phyloP scores from a whole-genome alignment of 2,113 vertebrate genomes.

The Hippocampus abdominalis region DNA sequence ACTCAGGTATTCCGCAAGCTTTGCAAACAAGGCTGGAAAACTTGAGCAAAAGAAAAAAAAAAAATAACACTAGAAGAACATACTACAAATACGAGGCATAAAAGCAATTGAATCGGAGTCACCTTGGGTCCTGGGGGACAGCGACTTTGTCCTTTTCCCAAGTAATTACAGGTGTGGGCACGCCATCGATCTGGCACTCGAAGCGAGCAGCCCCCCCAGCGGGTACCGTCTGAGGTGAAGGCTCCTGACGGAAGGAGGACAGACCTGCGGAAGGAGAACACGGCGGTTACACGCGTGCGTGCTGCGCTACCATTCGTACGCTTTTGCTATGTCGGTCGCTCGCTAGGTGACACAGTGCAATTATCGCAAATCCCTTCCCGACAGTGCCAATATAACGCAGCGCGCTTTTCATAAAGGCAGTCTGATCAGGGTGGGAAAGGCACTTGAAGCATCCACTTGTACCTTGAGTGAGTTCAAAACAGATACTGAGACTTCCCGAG shows the following conservation, averaged over 20 bases:
- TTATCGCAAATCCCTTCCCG: background rate
- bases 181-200: constrained; percentile 85
- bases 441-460: background rate
- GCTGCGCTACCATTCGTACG: background rate
- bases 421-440: background rate
- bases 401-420: background rate
- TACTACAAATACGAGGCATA: background rate
- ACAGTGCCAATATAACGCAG: background rate
- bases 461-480: no score
- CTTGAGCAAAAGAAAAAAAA: background rate
- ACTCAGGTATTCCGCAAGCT: background rate
- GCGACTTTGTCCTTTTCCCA: constrained; percentile 86
- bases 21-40: background rate
- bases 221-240: constrained; percentile 78
- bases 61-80: background rate
- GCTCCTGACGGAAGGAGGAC: constrained; percentile 81
- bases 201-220: constrained; percentile 83
- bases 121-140: constrained; percentile 81
- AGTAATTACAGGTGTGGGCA: constrained; percentile 82
- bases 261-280: constrained; percentile 70
- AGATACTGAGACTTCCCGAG: no score
- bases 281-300: background rate
- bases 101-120: constrained; percentile 25
- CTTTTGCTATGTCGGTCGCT: constrained; percentile 3
- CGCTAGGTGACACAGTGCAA: constrained; percentile 2